Evolutionary conservation across 2,888 invertebrate species (phyloP).

Genomic region (Odontothrips loti): DNA sequence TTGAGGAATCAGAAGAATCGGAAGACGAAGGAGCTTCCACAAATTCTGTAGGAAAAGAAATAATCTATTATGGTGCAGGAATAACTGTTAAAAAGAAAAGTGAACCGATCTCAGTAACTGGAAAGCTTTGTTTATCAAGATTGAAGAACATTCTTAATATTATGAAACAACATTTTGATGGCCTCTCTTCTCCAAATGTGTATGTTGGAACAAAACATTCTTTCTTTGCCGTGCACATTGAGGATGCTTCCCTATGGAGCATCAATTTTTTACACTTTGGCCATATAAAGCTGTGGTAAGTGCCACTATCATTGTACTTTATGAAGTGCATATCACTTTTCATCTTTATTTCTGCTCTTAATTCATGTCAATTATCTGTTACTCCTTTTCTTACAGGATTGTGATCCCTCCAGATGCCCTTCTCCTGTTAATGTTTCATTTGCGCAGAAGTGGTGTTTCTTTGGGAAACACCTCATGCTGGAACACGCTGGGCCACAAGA

Average conservation of each 20-base stretch:
- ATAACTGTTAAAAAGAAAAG: background rate
- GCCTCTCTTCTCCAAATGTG: background rate
- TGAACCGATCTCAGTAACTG: background rate
- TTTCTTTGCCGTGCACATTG: background rate
- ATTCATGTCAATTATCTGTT: no score
- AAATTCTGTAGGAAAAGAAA: background rate
- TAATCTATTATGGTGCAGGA: background rate
- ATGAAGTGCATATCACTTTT: background rate
- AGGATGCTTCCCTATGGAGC: constrained; percentile 4
- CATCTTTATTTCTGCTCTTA: background rate
- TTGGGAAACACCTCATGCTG: background rate
- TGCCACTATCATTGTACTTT: background rate
- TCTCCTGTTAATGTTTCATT: background rate
- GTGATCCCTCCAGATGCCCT: background rate
- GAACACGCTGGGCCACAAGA: background rate
- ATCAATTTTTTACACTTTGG: background rate
- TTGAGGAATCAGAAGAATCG: background rate
- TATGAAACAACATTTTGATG: background rate
- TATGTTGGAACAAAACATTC: background rate
- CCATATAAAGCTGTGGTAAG: background rate
- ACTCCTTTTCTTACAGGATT: background rate
- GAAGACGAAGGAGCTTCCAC: background rate
- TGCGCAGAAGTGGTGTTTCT: background rate
- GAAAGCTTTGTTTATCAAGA: background rate
- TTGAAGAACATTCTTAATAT: background rate